phyloP scores from a whole-genome alignment of 2,797 vertebrate species.

The Amblyraja radiata region DNA sequence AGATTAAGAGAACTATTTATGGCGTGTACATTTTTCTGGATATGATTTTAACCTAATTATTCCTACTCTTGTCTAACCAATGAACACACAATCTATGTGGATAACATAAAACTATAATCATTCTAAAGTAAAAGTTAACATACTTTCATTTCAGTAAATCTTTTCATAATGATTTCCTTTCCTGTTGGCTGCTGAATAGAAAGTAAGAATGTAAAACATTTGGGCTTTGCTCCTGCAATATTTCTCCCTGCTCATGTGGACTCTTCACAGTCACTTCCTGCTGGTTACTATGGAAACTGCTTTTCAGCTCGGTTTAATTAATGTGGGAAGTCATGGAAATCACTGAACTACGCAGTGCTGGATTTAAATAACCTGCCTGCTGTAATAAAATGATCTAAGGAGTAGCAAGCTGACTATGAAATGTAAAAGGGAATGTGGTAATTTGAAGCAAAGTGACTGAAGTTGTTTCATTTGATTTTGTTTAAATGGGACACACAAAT shows the following conservation, averaged over 20 bases:
- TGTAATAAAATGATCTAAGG: background rate
- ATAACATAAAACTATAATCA: background rate
- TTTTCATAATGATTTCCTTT: background rate
- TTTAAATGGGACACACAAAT: background rate
- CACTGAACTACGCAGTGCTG: background rate
- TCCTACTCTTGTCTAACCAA: background rate
- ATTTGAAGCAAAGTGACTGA: background rate
- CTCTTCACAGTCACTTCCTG: background rate
- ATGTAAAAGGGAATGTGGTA: background rate
- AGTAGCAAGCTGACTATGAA: too few relatives aligned
- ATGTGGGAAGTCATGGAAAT: background rate
- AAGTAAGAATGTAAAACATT: background rate
- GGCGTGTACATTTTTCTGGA: too few relatives aligned
- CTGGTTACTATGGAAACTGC: slow-evolving; percentile 11
- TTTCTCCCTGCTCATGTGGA: background rate
- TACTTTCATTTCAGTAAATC: background rate
- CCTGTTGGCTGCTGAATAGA: background rate
- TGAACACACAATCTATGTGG: background rate
- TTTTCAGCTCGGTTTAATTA: background rate
- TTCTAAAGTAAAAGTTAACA: background rate
- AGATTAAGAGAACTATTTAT: background rate
- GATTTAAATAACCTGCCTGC: background rate
- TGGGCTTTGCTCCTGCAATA: background rate
- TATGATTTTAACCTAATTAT: background rate
- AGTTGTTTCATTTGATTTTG: slow-evolving; percentile 16